Conservation (phyloP, 1,140 invertebrate species). For the Papilio helenus region DNA sequence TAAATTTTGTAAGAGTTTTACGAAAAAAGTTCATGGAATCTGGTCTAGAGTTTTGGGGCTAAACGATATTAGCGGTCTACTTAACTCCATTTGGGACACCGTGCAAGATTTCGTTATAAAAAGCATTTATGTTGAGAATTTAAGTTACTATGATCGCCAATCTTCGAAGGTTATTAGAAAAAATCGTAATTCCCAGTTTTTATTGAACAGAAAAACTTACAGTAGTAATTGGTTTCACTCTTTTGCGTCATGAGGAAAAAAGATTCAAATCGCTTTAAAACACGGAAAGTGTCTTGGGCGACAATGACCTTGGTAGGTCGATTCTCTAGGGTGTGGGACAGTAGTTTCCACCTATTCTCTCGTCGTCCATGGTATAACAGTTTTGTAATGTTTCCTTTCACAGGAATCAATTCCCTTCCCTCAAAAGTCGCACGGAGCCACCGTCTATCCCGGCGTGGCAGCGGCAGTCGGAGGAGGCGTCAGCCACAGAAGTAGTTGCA, state of each 20-base stretch:
- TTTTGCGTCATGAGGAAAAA: no score
- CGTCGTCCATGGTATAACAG: no score
- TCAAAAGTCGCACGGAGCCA: conserved; percentile 84
- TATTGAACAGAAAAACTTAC: no score
- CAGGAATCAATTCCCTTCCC: conserved; percentile 89
- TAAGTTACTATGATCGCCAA: not conserved
- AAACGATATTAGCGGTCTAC: not conserved
- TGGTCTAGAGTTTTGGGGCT: not conserved
- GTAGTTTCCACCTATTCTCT: no score
- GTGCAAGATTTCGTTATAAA: not conserved
- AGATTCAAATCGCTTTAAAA: no score
- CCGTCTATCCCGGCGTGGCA: conserved; percentile 91
- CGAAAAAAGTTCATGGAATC: not conserved
- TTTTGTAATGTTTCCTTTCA: conserved; percentile 40
- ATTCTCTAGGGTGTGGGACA: no score
- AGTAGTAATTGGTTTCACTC: no score
- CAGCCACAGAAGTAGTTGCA: conserved; percentile 53
- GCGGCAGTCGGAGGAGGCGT: conserved; percentile 82
- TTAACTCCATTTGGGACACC: no score
- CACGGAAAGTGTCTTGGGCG: no score
- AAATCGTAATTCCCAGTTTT: no score
- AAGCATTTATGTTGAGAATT: not conserved
- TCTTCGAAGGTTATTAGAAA: not conserved
- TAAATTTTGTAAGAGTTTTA: not conserved
- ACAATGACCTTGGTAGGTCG: no score